A percentile compares a stretch with the other conserved stretches of the same genome.
Evolutionary conservation across 2,113 vertebrate genomes (phyloP).

Genomic region (Paramormyrops kingsleyae): DNA sequence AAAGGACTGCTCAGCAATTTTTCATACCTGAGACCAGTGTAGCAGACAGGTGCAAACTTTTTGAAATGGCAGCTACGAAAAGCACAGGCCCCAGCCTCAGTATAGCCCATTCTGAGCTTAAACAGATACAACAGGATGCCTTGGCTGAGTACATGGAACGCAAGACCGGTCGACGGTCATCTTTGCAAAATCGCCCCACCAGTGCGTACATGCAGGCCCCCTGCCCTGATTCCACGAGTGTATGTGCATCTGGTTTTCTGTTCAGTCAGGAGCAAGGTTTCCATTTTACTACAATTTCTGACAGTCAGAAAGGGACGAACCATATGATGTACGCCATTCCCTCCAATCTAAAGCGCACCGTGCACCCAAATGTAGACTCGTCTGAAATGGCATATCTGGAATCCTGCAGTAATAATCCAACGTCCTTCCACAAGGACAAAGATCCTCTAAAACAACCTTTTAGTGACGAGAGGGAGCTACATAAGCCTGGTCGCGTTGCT

Average conservation of each 20-base stretch:
- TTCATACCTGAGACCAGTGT: slow-evolving; percentile 68
- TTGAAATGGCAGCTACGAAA: slow-evolving; percentile 65
- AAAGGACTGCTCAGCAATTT: slow-evolving; percentile 46
- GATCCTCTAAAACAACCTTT: slow-evolving; percentile 38
- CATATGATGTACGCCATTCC: slow-evolving; percentile 50
- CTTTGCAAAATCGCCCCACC: slow-evolving; percentile 55
- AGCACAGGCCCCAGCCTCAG: slow-evolving; percentile 21
- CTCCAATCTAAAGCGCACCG: slow-evolving; percentile 34
- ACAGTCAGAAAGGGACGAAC: slow-evolving; percentile 34
- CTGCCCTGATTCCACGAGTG: slow-evolving; percentile 57
- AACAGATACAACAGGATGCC: slow-evolving; percentile 83
- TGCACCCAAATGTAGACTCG: slow-evolving; percentile 48
- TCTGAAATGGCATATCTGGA: slow-evolving; percentile 25
- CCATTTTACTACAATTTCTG: slow-evolving; percentile 35
- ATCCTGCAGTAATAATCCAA: slow-evolving; percentile 38
- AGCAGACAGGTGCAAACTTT: slow-evolving; percentile 78
- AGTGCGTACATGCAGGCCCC: slow-evolving; percentile 59
- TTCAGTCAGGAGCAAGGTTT: slow-evolving; percentile 72
- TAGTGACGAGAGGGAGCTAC: slow-evolving; percentile 40
- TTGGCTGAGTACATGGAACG: slow-evolving; percentile 81
- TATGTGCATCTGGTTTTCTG: slow-evolving; percentile 71
- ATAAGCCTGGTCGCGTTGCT: slow-evolving; percentile 28
- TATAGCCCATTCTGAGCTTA: slow-evolving; percentile 66
- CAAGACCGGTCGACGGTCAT: slow-evolving; percentile 64
- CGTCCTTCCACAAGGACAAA: slow-evolving; percentile 11